Evolutionary conservation across 2,113 vertebrate genomes (phyloP), one percentile per base, ranked within the genome.

Genomic region (Amia ocellicauda): DNA sequence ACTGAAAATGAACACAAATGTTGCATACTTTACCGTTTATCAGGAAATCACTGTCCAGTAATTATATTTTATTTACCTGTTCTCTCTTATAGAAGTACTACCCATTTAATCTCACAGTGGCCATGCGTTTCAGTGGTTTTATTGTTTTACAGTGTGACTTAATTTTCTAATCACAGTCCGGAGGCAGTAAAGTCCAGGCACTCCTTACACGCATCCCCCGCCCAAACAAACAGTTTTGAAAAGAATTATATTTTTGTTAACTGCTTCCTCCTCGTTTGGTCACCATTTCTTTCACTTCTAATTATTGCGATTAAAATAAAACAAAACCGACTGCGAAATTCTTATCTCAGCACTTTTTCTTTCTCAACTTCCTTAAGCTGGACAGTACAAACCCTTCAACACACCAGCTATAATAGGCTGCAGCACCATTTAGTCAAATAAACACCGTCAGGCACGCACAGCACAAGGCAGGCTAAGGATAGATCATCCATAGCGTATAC

Each of bases 311-410:
- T 60, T 60, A 60, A 20, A 45, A 43, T 26, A 60, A 60, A 29
- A 55, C 45, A 55, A 66, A 53, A 16, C 19, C 20, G 14, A 20
- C 51, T 23, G 65, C 22, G 31, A 74, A 80, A 62, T 66, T 68
- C 72, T 74, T 75, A 74, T 68, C 60, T 71, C 58, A 50, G 60
- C 73, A 76, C 74, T 69, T 71, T 76, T 51, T 23, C 16, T 56
- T 57, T n/a, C 62, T 69, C 58, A 75, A 66, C 74, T 74, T 74
- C 63, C 55, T 71, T 58, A 76, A 71, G 78, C 79, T 74, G 73
- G 71, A 66, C 55, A 60, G 70, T 73, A 68, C 66, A 66, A 70
- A 70, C 62, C 42, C 52, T 64, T 75, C 66, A 74, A 50, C 64
- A 70, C 68, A 56, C 67, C 75, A 71, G 67, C 47, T 55, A 72